Conservation (phyloP, 2,113 vertebrate species). For the Myotis brandtii region DNA sequence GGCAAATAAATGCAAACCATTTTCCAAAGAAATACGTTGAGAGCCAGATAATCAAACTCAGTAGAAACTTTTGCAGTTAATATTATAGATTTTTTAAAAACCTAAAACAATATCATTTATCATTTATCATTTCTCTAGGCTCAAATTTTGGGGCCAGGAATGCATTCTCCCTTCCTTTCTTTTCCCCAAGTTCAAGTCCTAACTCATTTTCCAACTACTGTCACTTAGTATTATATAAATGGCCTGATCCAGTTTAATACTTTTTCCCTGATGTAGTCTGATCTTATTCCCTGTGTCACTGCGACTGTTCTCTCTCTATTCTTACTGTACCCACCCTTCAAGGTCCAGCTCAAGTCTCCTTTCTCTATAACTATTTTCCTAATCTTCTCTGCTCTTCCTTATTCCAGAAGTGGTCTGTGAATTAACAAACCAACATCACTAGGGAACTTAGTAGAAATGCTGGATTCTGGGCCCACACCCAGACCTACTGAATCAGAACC, state of each 20-base stretch:
- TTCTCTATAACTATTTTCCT: neutral
- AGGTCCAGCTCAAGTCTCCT: neutral
- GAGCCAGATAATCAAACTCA: neutral
- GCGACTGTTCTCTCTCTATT: neutral
- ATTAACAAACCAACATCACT: neutral
- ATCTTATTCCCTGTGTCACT: neutral
- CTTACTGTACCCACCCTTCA: neutral
- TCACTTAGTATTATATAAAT: neutral
- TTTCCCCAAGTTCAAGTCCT: neutral
- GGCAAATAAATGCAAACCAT: conserved; percentile 13
- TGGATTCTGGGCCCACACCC: neutral
- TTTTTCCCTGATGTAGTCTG: neutral
- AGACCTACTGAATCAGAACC: neutral
- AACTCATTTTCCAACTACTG: neutral
- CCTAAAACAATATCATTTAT: neutral
- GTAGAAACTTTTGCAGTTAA: neutral
- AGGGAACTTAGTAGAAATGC: neutral
- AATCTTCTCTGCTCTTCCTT: neutral
- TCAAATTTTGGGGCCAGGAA: neutral
- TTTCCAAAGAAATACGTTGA: neutral
- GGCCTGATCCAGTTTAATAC: neutral
- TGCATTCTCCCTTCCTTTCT: neutral
- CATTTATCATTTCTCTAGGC: neutral
- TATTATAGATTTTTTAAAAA: neutral
- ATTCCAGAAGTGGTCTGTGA: neutral